Conservation (phyloP, 64 coral and sea anemone genomes). For the Pocillopora verrucosa region DNA sequence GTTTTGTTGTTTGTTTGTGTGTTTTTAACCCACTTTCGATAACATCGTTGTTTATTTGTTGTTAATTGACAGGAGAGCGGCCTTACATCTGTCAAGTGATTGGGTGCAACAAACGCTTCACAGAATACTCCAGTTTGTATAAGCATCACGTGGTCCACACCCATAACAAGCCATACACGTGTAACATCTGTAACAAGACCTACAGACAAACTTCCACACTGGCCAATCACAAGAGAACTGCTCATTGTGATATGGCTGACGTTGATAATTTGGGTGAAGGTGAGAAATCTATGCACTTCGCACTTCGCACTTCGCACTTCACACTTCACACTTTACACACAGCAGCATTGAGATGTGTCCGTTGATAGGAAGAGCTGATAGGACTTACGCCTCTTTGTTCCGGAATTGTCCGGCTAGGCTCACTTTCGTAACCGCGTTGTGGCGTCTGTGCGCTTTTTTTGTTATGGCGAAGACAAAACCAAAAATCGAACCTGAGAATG, state of each 20-base stretch:
- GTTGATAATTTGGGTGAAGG: slow-evolving; percentile 31
- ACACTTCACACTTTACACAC: too few species aligned
- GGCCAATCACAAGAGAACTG: slow-evolving; percentile 94
- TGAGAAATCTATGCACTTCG: background rate
- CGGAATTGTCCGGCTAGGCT: too few species aligned
- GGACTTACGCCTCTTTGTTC: too few species aligned
- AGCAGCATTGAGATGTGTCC: too few species aligned
- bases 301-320: too few species aligned
- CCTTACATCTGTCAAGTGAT: slow-evolving; percentile 98
- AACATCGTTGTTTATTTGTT: slow-evolving; percentile 18
- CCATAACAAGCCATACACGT: slow-evolving; percentile 98
- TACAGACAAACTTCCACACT: slow-evolving; percentile 97
- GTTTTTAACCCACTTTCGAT: background rate
- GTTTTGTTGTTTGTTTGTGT: background rate
- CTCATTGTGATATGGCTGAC: slow-evolving; percentile 80
- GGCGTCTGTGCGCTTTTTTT: too few species aligned
- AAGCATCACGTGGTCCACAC: slow-evolving; percentile 99
- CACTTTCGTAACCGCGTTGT: too few species aligned
- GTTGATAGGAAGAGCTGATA: too few species aligned
- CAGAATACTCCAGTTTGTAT: slow-evolving; percentile 96
- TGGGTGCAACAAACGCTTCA: slow-evolving; percentile 96
- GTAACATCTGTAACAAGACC: slow-evolving; percentile 95
- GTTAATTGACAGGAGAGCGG: slow-evolving; percentile 73
- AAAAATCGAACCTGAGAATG: too few species aligned
- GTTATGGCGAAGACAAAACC: too few species aligned